Evolutionary conservation across 2,888 invertebrate genomes (phyloP).

Genomic region (Pediacus dermestoides): DNA sequence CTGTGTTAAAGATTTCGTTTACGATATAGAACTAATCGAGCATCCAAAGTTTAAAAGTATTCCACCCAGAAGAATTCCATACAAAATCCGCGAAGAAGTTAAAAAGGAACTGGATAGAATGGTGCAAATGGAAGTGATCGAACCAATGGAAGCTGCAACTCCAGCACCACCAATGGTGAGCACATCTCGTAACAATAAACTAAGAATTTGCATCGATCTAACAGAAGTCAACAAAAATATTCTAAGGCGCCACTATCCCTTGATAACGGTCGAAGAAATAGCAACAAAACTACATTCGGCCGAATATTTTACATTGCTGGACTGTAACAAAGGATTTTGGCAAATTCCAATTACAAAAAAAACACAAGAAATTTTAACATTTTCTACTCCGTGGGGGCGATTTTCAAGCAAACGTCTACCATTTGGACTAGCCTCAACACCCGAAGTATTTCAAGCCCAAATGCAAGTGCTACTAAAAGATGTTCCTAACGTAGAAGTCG

Average conservation of each 20-base stretch:
- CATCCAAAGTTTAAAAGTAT: no score
- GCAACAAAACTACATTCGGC: conserved; percentile 5
- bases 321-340: conserved; percentile 25
- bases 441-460: no score
- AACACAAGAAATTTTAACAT: conserved; percentile 21
- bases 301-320: conserved; percentile 19
- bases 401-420: conserved; percentile 24
- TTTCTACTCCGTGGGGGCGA: conserved; percentile 28
- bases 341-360: conserved; percentile 19
- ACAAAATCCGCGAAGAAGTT: conserved; percentile 6
- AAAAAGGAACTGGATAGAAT: conserved; percentile 9
- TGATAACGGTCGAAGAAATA: conserved; percentile 29
- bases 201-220: conserved; percentile 15
- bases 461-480: conserved; percentile 20
- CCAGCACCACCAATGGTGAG: conserved; percentile 14
- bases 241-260: conserved; percentile 12
- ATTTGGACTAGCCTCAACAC: conserved; percentile 29
- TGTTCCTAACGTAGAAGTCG: conserved; percentile 20
- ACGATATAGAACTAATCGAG: conserved; percentile 5
- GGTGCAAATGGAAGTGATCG: conserved; percentile 5
- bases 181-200: conserved; percentile 11
- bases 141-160: conserved; percentile 1
- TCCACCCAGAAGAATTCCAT: conserved; percentile 10
- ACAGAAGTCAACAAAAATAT: conserved; percentile 11
- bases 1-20: background rate